Evolutionary conservation across 2,888 invertebrate genomes (phyloP).

Genomic region (Drosophila tanythrix): DNA sequence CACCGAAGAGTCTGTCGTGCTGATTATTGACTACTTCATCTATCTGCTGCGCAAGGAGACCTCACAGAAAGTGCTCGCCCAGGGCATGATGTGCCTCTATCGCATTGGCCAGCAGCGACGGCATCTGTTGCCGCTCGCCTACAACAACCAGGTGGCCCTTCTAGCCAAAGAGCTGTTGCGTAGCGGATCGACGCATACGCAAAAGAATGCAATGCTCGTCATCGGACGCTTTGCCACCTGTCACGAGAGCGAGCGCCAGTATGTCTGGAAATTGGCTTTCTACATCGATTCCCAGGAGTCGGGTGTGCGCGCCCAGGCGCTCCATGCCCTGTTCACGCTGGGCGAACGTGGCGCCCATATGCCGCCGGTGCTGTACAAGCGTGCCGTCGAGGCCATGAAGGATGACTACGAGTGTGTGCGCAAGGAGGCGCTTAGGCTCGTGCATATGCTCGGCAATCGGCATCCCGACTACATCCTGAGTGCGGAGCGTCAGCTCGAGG

Average conservation of each 20-base stretch:
- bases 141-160: conserved; percentile 82
- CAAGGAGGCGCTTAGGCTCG: conserved; percentile 92
- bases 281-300: conserved; percentile 96
- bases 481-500: conserved; percentile 91
- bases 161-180: conserved; percentile 83
- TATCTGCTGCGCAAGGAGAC: conserved; percentile 82
- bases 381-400: conserved; percentile 90
- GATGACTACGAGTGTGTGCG: conserved; percentile 98
- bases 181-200: conserved; percentile 83
- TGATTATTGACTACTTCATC: conserved; percentile 83
- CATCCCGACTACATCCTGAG: conserved; percentile 92
- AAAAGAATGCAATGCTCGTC: conserved; percentile 83
- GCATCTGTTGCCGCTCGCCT: conserved; percentile 75
- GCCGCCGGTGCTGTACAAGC: conserved; percentile 88
- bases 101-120: conserved; percentile 80
- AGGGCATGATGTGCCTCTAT: conserved; percentile 83
- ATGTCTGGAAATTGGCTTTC: conserved; percentile 91
- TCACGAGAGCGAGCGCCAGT: conserved; percentile 87
- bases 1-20: conserved; percentile 75
- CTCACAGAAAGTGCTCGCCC: conserved; percentile 84
- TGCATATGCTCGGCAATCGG: conserved; percentile 93
- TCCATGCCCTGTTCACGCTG: conserved; percentile 92
- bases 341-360: conserved; percentile 93
- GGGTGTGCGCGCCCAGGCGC: conserved; percentile 94
- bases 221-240: conserved; percentile 83